phyloP scores from a whole-genome alignment of 2,113 vertebrate species.

The Chamaetylas fuelleborni region DNA sequence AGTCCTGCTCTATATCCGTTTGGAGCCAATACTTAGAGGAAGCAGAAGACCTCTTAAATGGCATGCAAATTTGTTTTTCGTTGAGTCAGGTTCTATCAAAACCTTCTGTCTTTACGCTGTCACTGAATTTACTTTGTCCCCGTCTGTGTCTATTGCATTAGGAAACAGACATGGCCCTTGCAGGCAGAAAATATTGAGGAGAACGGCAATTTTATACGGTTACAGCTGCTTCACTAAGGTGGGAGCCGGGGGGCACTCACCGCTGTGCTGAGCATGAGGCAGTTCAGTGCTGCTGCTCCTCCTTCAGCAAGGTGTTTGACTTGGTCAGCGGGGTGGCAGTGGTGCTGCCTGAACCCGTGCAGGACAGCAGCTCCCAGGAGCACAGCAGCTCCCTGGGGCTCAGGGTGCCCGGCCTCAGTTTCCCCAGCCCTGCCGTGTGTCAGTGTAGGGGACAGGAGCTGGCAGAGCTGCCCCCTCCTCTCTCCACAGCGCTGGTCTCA shows the following conservation, averaged over 20 bases:
- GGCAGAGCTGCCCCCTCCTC: neutral
- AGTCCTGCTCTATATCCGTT: conserved; percentile 51
- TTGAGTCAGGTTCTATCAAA: neutral
- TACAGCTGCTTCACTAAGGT: neutral
- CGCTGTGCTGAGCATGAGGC: neutral
- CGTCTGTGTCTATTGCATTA: neutral
- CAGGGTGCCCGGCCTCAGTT: accelerated
- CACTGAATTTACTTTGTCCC: neutral
- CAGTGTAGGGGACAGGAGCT: neutral
- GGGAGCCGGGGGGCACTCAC: neutral
- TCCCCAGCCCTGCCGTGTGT: neutral
- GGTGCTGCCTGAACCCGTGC: accelerated
- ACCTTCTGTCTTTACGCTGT: neutral
- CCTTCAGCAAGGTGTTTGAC: neutral
- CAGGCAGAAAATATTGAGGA: neutral
- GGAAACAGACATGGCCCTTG: neutral
- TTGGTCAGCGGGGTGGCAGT: too few relatives aligned
- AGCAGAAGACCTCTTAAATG: conserved; percentile 24
- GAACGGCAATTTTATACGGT: neutral
- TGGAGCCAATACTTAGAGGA: conserved; percentile 6
- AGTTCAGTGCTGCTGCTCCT: neutral
- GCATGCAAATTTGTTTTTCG: neutral
- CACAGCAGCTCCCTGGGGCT: neutral
- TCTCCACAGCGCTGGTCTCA: neutral
- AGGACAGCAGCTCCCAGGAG: neutral